Base-by-base conservation (phyloP, 2,888 invertebrate genomes). In the Vannuccia rotundouncinata region DNA sequence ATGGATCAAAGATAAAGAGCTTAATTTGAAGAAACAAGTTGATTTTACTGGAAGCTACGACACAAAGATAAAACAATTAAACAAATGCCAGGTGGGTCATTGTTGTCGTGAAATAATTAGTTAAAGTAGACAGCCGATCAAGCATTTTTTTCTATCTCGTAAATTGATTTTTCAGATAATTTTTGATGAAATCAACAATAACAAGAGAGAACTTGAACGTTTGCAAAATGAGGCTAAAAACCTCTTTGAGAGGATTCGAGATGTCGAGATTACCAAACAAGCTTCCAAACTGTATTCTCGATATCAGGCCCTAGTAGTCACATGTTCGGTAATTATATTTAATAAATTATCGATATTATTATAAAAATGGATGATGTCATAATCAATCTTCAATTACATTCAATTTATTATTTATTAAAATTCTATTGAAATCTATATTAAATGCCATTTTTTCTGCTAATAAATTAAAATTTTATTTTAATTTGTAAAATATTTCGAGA, bases 91-190 rank as follows among this genome's bases (percentile, higher is more conserved):
- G 66, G 66, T 66, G 2, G 25, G 10, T n/a, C n/a, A n/a, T n/a
- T n/a, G n/a, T n/a, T n/a, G n/a, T n/a, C n/a, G n/a, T n/a, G n/a
- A n/a, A n/a, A n/a, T n/a, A n/a, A n/a, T n/a, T n/a, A n/a, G n/a
- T n/a, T n/a, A n/a, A n/a, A n/a, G n/a, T n/a, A n/a, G n/a, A n/a
- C n/a, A n/a, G n/a, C n/a, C n/a, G n/a, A n/a, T n/a, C n/a, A n/a
- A n/a, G n/a, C n/a, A n/a, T n/a, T n/a, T n/a, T n/a, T n/a, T n/a
- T n/a, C n/a, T n/a, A n/a, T n/a, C n/a, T n/a, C n/a, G n/a, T n/a
- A n/a, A n/a, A n/a, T n/a, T n/a, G n/a, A n/a, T n/a, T n/a, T 66
- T 66, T 22, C 66, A 66, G 66, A 22, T 22, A n/a, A 66, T 66
- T 5, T 66, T 22, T 2, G 66, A 66, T 66, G 10, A 66, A 66